Conservation (phyloP, 1,140 invertebrate genomes). For the Lucilia cuprina region DNA sequence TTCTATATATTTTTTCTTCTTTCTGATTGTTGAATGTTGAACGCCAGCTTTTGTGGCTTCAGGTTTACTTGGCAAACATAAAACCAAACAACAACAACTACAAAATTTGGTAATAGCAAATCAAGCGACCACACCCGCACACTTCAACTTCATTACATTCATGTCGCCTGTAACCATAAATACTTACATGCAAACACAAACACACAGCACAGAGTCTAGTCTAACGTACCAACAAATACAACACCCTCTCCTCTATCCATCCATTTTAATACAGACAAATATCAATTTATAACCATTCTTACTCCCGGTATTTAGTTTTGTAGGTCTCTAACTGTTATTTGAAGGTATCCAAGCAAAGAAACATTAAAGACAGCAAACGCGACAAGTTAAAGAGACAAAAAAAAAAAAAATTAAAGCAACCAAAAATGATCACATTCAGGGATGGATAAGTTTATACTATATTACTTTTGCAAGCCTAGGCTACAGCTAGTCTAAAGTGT, state of each 20-base stretch:
- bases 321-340: constrained; percentile 30
- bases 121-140: constrained; percentile 62
- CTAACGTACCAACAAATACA: neutral
- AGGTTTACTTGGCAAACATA: constrained; percentile 43
- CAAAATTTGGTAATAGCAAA: constrained; percentile 33
- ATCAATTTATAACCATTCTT: constrained; percentile 21
- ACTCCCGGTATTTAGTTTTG: constrained; percentile 35
- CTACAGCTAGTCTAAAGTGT: too few relatives aligned
- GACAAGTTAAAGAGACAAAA: constrained; percentile 29
- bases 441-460: too few relatives aligned
- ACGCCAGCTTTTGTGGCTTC: constrained; percentile 27
- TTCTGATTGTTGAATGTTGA: constrained; percentile 14
- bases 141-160: constrained; percentile 64
- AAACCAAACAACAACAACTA: constrained; percentile 18
- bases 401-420: neutral
- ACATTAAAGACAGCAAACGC: constrained; percentile 24
- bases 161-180: constrained; percentile 53
- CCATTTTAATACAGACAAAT: neutral
- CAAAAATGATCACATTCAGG: neutral
- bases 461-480: too few relatives aligned
- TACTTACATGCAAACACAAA: constrained; percentile 16
- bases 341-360: neutral
- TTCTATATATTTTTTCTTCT: neutral
- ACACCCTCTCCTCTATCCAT: neutral
- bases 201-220: neutral